Evolutionary conservation across 2,888 invertebrate species (phyloP).

Genomic region (Bimastos eiseni): DNA sequence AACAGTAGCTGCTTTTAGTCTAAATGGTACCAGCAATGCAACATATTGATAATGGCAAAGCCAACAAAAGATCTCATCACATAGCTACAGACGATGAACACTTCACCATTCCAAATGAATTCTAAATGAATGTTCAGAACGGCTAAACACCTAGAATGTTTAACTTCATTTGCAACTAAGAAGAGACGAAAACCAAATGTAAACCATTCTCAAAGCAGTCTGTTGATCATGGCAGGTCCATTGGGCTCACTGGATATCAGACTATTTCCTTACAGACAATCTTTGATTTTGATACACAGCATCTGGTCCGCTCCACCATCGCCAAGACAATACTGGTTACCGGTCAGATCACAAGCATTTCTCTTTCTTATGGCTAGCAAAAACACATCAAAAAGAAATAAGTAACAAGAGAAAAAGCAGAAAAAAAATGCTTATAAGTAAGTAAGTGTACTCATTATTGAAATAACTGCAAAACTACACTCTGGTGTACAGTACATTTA

Average conservation of each 20-base stretch:
- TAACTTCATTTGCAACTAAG: not conserved
- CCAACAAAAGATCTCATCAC: not conserved
- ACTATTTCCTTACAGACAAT: not conserved
- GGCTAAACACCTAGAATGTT: no score
- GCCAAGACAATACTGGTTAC: slow-evolving; percentile 18
- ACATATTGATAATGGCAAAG: not conserved
- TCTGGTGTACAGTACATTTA: no score
- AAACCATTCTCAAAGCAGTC: not conserved
- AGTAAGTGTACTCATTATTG: no score
- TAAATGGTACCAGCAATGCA: not conserved
- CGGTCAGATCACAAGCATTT: not conserved
- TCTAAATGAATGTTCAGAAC: no score
- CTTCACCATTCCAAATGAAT: not conserved
- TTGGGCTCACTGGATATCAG: not conserved
- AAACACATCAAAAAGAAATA: not conserved
- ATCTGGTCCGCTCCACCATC: slow-evolving; percentile 7
- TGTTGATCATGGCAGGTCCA: not conserved
- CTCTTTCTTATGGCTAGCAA: not conserved
- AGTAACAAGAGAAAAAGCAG: not conserved
- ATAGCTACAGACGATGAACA: not conserved
- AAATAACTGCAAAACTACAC: no score
- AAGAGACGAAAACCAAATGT: not conserved
- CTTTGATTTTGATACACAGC: slow-evolving; percentile 19
- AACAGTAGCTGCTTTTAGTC: not conserved
- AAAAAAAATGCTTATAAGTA: no score